phyloP scores from a whole-genome alignment of 2,888 invertebrate genomes.

The Lochmaea capreae region DNA sequence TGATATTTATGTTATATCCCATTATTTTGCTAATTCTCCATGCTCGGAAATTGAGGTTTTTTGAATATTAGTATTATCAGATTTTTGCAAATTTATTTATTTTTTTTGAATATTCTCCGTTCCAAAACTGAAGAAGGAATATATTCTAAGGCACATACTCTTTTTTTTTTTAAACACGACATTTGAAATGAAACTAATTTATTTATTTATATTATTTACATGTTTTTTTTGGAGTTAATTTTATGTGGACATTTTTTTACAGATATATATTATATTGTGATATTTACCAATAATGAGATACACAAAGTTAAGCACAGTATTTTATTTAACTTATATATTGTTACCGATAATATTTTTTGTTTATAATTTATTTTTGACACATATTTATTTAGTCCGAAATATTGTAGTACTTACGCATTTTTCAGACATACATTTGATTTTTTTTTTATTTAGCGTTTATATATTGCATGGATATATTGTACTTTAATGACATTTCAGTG shows the following conservation, averaged over 20 bases:
- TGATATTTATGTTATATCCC: no score
- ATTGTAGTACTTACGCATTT: neutral
- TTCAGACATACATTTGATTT: neutral
- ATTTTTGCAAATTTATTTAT: no score
- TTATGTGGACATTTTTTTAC: conserved; percentile 1
- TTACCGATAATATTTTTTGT: neutral
- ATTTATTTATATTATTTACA: neutral
- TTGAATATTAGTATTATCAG: neutral
- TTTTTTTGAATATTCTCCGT: neutral
- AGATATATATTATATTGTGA: neutral
- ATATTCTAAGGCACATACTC: neutral
- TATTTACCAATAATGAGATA: neutral
- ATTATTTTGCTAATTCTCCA: neutral
- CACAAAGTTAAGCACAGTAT: neutral
- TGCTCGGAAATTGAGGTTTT: neutral
- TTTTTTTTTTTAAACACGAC: neutral
- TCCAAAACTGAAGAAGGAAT: neutral
- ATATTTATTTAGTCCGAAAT: neutral
- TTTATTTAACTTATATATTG: neutral
- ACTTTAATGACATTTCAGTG: neutral
- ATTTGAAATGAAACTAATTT: neutral
- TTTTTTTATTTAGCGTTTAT: neutral
- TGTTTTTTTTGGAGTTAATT: conserved; percentile 2
- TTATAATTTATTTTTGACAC: neutral
- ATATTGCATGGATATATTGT: neutral